Conservation (phyloP, 1,140 invertebrate species). For the Brachionus plicatilis region DNA sequence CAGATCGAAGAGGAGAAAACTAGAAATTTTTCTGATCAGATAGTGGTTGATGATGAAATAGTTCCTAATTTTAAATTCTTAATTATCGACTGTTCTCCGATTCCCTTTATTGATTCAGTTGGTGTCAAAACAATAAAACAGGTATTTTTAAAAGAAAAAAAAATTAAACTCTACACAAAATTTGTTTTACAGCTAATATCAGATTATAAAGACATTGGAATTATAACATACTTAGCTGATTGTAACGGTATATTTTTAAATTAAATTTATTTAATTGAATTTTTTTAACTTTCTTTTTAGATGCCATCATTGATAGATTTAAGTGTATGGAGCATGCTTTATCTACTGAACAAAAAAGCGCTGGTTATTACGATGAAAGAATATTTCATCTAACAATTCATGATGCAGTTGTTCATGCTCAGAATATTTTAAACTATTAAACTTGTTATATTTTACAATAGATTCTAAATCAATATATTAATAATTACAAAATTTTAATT, state of each 20-base stretch:
- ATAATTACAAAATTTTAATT: no score
- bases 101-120: constrained; percentile 22
- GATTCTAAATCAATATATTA: no score
- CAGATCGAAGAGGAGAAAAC: neutral
- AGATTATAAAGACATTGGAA: constrained; percentile 13
- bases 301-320: neutral
- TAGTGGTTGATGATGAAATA: neutral
- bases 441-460: neutral
- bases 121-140: constrained; percentile 32
- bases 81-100: constrained; percentile 18
- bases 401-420: neutral
- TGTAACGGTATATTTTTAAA: neutral
- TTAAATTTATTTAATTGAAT: neutral
- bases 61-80: neutral
- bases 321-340: neutral
- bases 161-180: neutral
- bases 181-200: neutral
- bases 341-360: neutral
- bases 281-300: neutral
- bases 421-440: neutral
- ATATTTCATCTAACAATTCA: constrained; percentile 4
- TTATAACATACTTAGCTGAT: neutral
- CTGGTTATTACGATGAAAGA: neutral
- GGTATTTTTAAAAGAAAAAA: neutral
- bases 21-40: neutral